These are phyloP conservation scores for Drosophila pseudoananassae DNA, from an alignment of 1,140 invertebrate genomes.

Conservation along the genomic window DNA sequence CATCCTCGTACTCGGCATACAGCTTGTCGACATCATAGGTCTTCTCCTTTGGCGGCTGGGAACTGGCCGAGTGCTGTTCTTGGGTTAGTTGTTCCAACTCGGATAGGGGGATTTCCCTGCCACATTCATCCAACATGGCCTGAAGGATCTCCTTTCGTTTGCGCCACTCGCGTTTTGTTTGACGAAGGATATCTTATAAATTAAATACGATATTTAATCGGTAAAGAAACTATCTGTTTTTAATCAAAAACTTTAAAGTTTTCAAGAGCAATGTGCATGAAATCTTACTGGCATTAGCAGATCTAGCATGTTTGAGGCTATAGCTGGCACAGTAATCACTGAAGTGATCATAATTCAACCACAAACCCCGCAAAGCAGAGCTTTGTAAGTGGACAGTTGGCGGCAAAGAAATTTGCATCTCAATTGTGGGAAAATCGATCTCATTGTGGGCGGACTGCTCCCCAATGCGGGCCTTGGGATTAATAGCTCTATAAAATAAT, in stretches of 20 bases:
- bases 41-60: slow-evolving; percentile 54
- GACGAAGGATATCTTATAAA: slow-evolving; percentile 67
- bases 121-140: slow-evolving; percentile 73
- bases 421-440: slow-evolving; percentile 86
- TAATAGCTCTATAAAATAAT: slow-evolving; percentile 47
- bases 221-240: no score
- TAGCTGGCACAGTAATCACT: slow-evolving; percentile 85
- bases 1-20: slow-evolving; percentile 82
- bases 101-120: slow-evolving; percentile 58
- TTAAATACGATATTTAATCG: no score
- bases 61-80: slow-evolving; percentile 62
- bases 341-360: slow-evolving; percentile 87
- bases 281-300: slow-evolving; percentile 68
- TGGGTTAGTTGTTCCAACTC: slow-evolving; percentile 67
- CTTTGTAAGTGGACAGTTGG: slow-evolving; percentile 85
- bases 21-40: slow-evolving; percentile 78
- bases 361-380: slow-evolving; percentile 86
- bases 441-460: slow-evolving; percentile 84
- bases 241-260: no score
- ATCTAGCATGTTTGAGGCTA: slow-evolving; percentile 65
- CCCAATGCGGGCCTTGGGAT: slow-evolving; percentile 74
- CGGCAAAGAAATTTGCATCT: slow-evolving; percentile 86
- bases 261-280: no score
- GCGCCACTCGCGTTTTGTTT: slow-evolving; percentile 82
- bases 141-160: slow-evolving; percentile 82